Evolutionary conservation across 2,113 vertebrate species (phyloP).

Genomic region (Rostratula benghalensis): DNA sequence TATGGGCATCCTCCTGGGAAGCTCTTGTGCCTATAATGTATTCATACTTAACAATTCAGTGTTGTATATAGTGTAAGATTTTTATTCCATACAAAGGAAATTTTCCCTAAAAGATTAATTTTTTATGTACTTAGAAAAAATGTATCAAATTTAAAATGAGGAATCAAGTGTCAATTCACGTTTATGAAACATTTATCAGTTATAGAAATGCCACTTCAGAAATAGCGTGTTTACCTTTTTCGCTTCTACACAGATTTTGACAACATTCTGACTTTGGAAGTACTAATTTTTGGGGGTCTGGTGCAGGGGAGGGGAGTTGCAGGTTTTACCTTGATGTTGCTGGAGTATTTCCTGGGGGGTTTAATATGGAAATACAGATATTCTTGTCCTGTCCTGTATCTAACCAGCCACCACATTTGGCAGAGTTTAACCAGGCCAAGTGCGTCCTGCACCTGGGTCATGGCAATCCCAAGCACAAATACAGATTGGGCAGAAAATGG

Average conservation of each 20-base stretch:
- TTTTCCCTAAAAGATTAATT: background rate
- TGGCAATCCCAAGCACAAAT: too few relatives aligned
- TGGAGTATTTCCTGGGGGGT: background rate
- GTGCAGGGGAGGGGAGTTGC: accelerated
- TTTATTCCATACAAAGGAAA: background rate
- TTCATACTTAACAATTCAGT: background rate
- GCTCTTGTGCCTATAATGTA: background rate
- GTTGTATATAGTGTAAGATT: background rate
- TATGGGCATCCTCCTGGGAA: background rate
- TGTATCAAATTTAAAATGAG: background rate
- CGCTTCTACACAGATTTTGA: accelerated
- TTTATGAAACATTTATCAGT: background rate
- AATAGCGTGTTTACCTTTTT: accelerated
- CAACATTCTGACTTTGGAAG: background rate
- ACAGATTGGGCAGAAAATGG: too few relatives aligned
- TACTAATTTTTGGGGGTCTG: background rate
- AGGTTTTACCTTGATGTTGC: background rate
- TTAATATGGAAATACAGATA: background rate
- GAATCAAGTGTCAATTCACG: background rate
- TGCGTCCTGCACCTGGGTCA: too few relatives aligned
- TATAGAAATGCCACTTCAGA: background rate
- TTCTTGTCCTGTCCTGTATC: background rate
- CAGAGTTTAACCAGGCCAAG: background rate
- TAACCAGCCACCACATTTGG: background rate
- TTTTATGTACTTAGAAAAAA: background rate